Percentiles rank a stretch among this genome's conserved stretches.
These are phyloP conservation scores for Lithobius niger DNA, from an alignment of 1,140 invertebrate genomes.

Conservation along the genomic window DNA sequence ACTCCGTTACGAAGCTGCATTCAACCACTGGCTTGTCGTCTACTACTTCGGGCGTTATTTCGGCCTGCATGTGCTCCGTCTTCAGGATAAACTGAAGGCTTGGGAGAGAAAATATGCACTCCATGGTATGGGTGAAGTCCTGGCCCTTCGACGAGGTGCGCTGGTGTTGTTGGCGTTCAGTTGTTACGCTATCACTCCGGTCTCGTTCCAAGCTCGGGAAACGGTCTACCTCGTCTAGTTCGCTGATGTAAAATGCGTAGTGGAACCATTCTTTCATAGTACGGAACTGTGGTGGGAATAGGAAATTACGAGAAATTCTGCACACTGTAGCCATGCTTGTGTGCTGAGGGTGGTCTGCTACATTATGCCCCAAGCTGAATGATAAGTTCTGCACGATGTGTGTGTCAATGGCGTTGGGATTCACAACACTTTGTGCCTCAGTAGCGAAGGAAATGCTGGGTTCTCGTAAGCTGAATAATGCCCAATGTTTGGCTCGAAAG, in stretches of 20 bases:
- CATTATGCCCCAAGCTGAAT: constrained; percentile 55
- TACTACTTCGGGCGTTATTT: constrained; percentile 51
- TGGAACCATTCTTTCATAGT: constrained; percentile 91
- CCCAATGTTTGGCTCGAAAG: constrained; percentile 94
- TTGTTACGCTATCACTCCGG: constrained; percentile 27
- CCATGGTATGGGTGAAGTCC: constrained; percentile 75
- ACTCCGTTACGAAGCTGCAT: constrained; percentile 94
- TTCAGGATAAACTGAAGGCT: constrained; percentile 82
- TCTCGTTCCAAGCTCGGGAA: constrained; percentile 74
- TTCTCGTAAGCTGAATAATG: constrained; percentile 84
- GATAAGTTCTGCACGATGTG: constrained; percentile 51
- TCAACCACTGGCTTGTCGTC: constrained; percentile 78
- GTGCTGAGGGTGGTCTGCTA: constrained; percentile 41
- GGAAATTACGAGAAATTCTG: constrained; percentile 71
- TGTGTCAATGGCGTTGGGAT: constrained; percentile 24
- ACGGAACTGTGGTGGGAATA: constrained; percentile 90
- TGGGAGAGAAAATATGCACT: constrained; percentile 90
- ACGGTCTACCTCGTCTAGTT: constrained; percentile 80
- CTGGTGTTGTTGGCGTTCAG: constrained; percentile 20
- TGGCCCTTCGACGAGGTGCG: constrained; percentile 41
- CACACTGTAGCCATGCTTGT: constrained; percentile 79
- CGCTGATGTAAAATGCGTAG: constrained; percentile 84
- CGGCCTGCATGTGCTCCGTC: constrained; percentile 74
- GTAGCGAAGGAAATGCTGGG: constrained; percentile 90
- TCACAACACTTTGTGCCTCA: constrained; percentile 69